phyloP scores from a whole-genome alignment of 2,113 vertebrate species.

The Dasypus novemcinctus region DNA sequence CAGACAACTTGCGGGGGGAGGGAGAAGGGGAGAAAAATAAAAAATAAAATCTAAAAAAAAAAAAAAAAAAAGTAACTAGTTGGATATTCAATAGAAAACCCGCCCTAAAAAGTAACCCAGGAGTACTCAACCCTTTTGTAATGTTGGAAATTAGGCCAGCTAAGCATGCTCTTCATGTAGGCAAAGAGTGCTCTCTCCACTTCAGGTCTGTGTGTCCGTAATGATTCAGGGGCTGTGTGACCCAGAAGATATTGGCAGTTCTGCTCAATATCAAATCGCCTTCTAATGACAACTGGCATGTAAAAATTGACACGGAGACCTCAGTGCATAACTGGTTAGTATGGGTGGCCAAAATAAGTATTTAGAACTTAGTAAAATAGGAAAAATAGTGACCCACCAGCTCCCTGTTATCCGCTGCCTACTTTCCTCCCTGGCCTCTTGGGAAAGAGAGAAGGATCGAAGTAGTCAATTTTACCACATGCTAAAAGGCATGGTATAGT shows the following conservation, averaged over 20 bases:
- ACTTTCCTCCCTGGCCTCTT: not conserved
- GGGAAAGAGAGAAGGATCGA: not conserved
- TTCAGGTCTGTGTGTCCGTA: not conserved
- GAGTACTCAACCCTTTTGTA: not conserved
- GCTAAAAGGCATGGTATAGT: not conserved
- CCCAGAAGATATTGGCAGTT: not conserved
- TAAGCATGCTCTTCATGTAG: not conserved
- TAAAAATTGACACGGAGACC: not conserved
- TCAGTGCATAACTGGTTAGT: not conserved
- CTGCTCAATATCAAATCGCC: not conserved
- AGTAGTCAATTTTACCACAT: not conserved
- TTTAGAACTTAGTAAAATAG: not conserved
- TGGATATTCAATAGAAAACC: not conserved
- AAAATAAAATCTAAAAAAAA: no score
- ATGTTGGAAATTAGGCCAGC: not conserved
- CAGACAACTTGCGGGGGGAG: no score
- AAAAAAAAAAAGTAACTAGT: no score
- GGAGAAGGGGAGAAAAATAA: no score
- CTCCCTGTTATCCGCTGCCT: not conserved
- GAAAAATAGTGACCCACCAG: not conserved
- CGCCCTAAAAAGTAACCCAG: not conserved
- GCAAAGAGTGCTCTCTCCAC: not conserved
- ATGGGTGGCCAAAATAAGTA: not conserved
- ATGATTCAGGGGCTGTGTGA: not conserved
- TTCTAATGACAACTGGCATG: not conserved